Evolutionary conservation across 2,888 invertebrate species (phyloP).

Genomic region (Plagodis pulveraria): DNA sequence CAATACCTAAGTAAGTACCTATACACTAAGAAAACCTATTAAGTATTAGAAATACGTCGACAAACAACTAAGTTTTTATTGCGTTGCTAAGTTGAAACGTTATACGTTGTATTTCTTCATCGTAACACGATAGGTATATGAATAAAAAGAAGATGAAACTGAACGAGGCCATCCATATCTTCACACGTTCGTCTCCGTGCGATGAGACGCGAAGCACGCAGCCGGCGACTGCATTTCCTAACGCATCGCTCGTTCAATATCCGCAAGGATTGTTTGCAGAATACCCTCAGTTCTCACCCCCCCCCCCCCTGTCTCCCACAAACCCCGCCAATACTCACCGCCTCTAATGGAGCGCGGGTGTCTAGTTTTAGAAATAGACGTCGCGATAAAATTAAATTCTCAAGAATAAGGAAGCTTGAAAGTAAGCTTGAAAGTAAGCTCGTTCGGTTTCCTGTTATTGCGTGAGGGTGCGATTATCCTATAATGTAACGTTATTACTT

Average conservation of each 20-base stretch:
- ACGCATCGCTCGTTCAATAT: slow-evolving; percentile 83
- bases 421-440: slow-evolving; percentile 37
- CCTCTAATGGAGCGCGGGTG: slow-evolving; percentile 64
- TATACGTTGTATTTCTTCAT: not conserved
- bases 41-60: no score
- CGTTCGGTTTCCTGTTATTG: slow-evolving; percentile 24
- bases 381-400: slow-evolving; percentile 43
- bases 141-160: slow-evolving; percentile 59
- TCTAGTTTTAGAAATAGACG: slow-evolving; percentile 71
- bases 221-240: slow-evolving; percentile 77
- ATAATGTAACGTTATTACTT: slow-evolving; percentile 25
- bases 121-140: slow-evolving; percentile 23
- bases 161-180: slow-evolving; percentile 72
- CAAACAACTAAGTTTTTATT: no score
- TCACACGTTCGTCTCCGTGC: slow-evolving; percentile 69
- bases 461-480: slow-evolving; percentile 29
- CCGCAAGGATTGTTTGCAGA: slow-evolving; percentile 82
- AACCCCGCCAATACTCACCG: slow-evolving; percentile 49
- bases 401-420: slow-evolving; percentile 36
- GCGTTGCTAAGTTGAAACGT: not conserved
- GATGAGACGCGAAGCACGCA: slow-evolving; percentile 72
- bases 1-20: no score
- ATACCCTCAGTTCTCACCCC: slow-evolving; percentile 42
- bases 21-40: no score
- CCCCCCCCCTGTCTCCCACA: slow-evolving; percentile 41